Percentiles rank a stretch among this genome's conserved stretches.
Conservation (phyloP, 2,888 invertebrate species). For the Petrolisthes cinctipes region DNA sequence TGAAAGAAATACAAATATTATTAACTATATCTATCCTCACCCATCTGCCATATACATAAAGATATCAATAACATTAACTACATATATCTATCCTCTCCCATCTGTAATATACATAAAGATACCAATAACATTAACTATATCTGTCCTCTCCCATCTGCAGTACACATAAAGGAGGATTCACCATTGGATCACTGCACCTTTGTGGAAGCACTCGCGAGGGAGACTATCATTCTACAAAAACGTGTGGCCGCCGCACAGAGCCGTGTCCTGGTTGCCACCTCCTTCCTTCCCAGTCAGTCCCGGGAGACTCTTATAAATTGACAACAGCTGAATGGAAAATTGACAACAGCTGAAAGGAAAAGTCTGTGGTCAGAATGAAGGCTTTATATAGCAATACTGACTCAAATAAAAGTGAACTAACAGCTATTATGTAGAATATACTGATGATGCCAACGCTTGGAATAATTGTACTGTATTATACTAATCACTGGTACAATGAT, state of each 20-base stretch:
- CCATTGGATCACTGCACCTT: conserved; percentile 71
- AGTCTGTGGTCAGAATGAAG: no score
- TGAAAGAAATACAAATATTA: no score
- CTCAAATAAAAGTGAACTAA: no score
- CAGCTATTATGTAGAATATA: no score
- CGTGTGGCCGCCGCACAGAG: conserved; percentile 74
- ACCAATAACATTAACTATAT: neutral
- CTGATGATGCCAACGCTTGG: no score
- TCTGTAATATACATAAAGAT: conserved; percentile 68
- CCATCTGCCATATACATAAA: conserved; percentile 68
- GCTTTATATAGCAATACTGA: no score
- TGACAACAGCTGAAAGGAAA: no score
- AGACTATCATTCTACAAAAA: conserved; percentile 74
- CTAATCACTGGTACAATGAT: no score
- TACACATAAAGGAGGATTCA: conserved; percentile 71
- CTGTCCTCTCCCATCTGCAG: neutral
- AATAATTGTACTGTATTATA: no score
- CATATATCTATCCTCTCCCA: neutral
- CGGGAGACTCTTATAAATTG: conserved; percentile 53
- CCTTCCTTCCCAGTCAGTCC: conserved; percentile 51
- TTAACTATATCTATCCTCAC: neutral
- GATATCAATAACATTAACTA: no score
- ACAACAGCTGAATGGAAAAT: neutral
- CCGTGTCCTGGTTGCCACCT: conserved; percentile 70
- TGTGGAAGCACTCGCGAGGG: conserved; percentile 73